phyloP scores from a whole-genome alignment of 2,113 vertebrate genomes.

The Cepphus grylle region DNA sequence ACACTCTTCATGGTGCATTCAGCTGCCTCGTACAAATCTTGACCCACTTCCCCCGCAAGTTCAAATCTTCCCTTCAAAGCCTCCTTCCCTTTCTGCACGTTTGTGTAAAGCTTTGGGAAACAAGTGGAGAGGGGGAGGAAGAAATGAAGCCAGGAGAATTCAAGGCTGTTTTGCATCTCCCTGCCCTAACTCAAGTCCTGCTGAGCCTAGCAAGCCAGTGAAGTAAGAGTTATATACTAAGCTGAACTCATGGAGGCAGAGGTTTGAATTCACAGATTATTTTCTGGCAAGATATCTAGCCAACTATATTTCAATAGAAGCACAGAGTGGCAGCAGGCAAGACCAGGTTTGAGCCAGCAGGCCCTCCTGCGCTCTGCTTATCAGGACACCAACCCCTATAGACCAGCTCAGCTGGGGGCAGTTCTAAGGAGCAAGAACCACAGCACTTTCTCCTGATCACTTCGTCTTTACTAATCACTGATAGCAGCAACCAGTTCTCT shows the following conservation, averaged over 20 bases:
- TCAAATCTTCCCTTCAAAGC: not conserved
- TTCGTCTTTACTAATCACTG: not conserved
- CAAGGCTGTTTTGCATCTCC: not conserved
- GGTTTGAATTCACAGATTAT: not conserved
- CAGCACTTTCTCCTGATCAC: not conserved
- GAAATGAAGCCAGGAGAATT: not conserved
- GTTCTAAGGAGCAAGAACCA: not conserved
- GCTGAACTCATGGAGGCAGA: not conserved
- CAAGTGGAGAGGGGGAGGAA: not conserved
- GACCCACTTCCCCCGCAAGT: not conserved
- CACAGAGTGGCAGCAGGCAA: not conserved
- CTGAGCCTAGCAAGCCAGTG: not conserved
- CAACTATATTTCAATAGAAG: not conserved
- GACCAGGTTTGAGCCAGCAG: not conserved
- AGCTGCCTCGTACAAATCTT: not conserved
- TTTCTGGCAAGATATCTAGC: not conserved
- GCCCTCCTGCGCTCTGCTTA: not conserved
- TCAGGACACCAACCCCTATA: not conserved
- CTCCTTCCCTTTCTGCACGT: not conserved
- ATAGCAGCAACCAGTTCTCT: not conserved
- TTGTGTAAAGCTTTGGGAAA: not conserved
- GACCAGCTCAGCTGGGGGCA: not conserved
- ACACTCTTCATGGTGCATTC: rapidly evolving
- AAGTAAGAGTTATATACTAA: not conserved
- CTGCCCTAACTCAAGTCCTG: not conserved